Percentiles rank a stretch among this genome's conserved stretches.
Evolutionary conservation across 2,888 invertebrate species (phyloP).

Genomic region (Ennomos fuscantarius): DNA sequence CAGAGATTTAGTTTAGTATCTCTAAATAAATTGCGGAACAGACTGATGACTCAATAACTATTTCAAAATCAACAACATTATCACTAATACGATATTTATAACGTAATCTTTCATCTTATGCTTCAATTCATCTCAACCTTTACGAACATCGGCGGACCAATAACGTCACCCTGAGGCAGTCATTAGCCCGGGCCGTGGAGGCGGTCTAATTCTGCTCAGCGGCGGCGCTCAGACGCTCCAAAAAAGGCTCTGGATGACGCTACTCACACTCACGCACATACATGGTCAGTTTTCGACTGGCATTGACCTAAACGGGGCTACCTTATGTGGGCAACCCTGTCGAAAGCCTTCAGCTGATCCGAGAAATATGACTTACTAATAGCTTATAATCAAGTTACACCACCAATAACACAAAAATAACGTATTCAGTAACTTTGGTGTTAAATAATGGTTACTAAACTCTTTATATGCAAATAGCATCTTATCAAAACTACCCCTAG

Average conservation of each 20-base stretch:
- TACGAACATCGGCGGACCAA: conserved; percentile 58
- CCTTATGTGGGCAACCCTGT: conserved; percentile 67
- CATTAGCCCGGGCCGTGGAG: conserved; percentile 61
- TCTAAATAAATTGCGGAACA: too few relatives aligned
- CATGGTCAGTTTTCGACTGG: conserved; percentile 54
- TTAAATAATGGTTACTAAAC: too few relatives aligned
- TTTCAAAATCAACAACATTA: neutral
- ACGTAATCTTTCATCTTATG: conserved; percentile 9
- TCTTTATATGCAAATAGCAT: too few relatives aligned
- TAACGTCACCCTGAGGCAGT: conserved; percentile 65
- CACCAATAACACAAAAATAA: too few relatives aligned
- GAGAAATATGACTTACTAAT: conserved; percentile 30
- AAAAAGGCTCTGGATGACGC: conserved; percentile 72
- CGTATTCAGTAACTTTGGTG: too few relatives aligned
- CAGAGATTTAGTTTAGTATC: too few relatives aligned
- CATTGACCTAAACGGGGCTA: conserved; percentile 69
- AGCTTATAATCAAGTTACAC: conserved; percentile 1
- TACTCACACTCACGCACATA: conserved; percentile 49
- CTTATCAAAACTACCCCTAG: too few relatives aligned
- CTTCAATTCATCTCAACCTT: conserved; percentile 13
- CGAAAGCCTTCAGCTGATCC: conserved; percentile 60
- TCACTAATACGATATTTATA: neutral
- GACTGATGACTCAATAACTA: too few relatives aligned
- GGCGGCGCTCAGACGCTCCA: conserved; percentile 62
- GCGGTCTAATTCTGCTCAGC: conserved; percentile 60